Base-by-base conservation (phyloP, 2,113 vertebrate genomes). In the Benitochromis conjunctus region DNA sequence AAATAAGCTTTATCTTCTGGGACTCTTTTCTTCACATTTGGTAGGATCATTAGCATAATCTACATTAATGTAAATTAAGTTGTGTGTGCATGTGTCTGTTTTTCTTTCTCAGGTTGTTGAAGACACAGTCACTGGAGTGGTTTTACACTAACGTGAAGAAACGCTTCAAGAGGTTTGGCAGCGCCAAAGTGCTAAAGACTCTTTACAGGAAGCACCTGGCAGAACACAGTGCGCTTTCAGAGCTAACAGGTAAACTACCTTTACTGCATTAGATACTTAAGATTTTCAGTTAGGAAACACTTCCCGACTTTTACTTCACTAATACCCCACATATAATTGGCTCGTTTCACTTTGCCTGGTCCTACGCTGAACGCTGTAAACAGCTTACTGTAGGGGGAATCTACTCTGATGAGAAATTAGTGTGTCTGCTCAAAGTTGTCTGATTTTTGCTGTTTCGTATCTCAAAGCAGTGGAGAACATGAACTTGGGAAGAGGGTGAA, bases 161-260 rank as follows among this genome's bases (percentile, higher is more conserved):
- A 60, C 97, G 98, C 64, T 99, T 99, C 94, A 99, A 98, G 91
- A 97, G 97, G 91, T 99, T 99, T 8, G 99, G 99, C 92, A 99
- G 99, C 58, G 98, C 98, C 91, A 99, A 99, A 95, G 99, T 99
- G 86, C 94, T 99, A 91, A 98, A 98, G 95, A 99, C 97, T 66
- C 95, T 99, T 24, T 98, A 98, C 95, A 97, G 95, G 94, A 98
- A 98, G 51, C 98, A 98, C 83, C 94, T 96, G 26, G 94, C 96
- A 48, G 97, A 98, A 84, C 97, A 95, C 0, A 95, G 96, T 14
- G 90, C 91, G 0, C 96, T 96, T 87, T 92, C 96, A 8, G 97
- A 98, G 48, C 82, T 95, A 36, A 87, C 96, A 92, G 98, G 98
- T 99, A 96, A 91, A 69, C 7, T 13, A 3, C 21, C 41, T 11